Evolutionary conservation across 2,888 invertebrate species (phyloP), one percentile per base, ranked within the genome.

Genomic region (Philonicus albiceps): DNA sequence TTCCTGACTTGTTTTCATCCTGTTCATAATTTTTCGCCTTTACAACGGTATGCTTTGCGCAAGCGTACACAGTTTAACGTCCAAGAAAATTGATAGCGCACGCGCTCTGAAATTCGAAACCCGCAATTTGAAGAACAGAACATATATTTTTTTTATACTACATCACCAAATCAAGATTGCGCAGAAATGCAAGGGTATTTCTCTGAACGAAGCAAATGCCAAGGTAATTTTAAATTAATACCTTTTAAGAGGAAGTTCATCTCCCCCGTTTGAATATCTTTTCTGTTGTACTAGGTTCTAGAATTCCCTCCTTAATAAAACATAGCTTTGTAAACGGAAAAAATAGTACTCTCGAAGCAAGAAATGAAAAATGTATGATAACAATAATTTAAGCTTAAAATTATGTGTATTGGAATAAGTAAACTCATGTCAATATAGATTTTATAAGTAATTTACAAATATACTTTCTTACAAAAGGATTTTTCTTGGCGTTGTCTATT

Each of bases 61-160:
- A 22, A 37, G 40, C 19, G 76, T 19, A 19, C 76, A 2, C 19
- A 75, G 13, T 34, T 16, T 49, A 49, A 8, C 40, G 22, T 76
- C 37, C 40, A 40, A 13, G 34, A 76, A 76, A 76, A 76, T 40
- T 40, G 19, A 37, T 76, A 76, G 80, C 53, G 53, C 80, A 80
- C 80, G 53, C 80, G 80, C 34, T 31, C 5, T 80, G 80, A 80
- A 80, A 80, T 80, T 53, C 27, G 80, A 80, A 80, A 80, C 80
- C 80, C 13, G 22, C 80, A 80, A 80, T 80, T 80, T 80, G 16
- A 13, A 3, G 37, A 30, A 27, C 16, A 27, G 19, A 30, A 53
- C 49, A 49, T n/a, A n/a, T n/a, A n/a, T n/a, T 43, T 76, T 76
- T 40, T 34, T 22, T 76, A 76, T 37, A 27, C 8, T 37, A 27